phyloP scores from a whole-genome alignment of 1,140 invertebrate genomes.

The Drosophila burlai region DNA sequence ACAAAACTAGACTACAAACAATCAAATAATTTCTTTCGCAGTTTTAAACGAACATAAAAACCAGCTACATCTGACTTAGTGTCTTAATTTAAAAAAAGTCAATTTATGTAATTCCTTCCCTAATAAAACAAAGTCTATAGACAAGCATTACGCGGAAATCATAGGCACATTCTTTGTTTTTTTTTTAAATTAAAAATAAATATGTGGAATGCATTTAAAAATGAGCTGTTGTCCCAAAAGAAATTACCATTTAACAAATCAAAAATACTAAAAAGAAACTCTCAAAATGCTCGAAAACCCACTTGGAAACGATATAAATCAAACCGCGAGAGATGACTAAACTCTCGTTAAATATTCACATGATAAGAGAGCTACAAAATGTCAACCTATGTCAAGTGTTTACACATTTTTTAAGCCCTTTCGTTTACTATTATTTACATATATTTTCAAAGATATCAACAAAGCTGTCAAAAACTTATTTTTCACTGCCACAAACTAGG shows the following conservation, averaged over 20 bases:
- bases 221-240: background rate
- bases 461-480: background rate
- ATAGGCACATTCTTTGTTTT: background rate
- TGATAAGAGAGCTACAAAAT: too few relatives aligned
- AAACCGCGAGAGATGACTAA: too few relatives aligned
- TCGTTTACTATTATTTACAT: too few relatives aligned
- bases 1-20: constrained; percentile 2
- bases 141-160: background rate
- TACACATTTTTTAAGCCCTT: too few relatives aligned
- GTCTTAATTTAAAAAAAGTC: constrained; percentile 14
- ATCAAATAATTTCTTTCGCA: background rate
- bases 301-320: too few relatives aligned
- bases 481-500: background rate
- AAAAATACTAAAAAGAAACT: too few relatives aligned
- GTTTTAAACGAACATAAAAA: background rate
- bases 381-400: too few relatives aligned
- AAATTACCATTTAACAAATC: too few relatives aligned
- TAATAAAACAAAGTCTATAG: background rate
- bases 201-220: background rate
- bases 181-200: background rate
- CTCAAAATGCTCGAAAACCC: too few relatives aligned
- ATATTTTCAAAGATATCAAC: too few relatives aligned
- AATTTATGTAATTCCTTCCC: background rate
- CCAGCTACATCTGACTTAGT: constrained; percentile 4
- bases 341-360: too few relatives aligned